phyloP scores from a whole-genome alignment of 2,797 vertebrate genomes.

The Hirundo rustica region DNA sequence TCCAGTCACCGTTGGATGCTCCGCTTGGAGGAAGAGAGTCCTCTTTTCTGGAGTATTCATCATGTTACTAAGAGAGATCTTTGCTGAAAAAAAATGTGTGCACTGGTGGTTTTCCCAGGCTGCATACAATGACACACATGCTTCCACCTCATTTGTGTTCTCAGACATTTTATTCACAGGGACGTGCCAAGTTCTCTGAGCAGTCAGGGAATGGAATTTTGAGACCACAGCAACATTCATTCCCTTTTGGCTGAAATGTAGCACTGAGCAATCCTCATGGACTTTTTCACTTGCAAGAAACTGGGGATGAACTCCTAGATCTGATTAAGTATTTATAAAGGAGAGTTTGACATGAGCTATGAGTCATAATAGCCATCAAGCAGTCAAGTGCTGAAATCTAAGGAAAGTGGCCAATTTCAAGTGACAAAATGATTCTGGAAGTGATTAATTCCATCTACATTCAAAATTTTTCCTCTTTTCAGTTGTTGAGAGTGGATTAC shows the following conservation, averaged over 20 bases:
- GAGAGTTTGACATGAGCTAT: neutral
- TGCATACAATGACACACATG: neutral
- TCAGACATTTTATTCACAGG: neutral
- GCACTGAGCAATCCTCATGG: neutral
- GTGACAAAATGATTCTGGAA: neutral
- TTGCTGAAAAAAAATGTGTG: neutral
- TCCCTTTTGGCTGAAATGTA: neutral
- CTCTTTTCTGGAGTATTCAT: neutral
- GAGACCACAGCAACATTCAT: neutral
- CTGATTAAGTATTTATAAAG: neutral
- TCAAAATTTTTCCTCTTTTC: neutral
- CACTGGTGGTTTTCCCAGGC: neutral
- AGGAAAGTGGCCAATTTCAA: neutral
- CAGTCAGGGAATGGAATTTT: neutral
- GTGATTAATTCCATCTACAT: neutral
- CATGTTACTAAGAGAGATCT: neutral
- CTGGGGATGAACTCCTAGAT: neutral
- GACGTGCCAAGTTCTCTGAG: neutral
- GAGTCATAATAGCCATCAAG: neutral
- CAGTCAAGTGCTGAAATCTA: neutral
- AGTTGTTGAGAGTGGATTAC: neutral
- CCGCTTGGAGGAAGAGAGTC: rapidly evolving
- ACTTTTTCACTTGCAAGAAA: neutral
- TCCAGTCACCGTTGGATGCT: neutral
- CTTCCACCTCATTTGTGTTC: neutral